Conservation (phyloP, 2,113 vertebrate genomes). For the Onychostoma macrolepis region DNA sequence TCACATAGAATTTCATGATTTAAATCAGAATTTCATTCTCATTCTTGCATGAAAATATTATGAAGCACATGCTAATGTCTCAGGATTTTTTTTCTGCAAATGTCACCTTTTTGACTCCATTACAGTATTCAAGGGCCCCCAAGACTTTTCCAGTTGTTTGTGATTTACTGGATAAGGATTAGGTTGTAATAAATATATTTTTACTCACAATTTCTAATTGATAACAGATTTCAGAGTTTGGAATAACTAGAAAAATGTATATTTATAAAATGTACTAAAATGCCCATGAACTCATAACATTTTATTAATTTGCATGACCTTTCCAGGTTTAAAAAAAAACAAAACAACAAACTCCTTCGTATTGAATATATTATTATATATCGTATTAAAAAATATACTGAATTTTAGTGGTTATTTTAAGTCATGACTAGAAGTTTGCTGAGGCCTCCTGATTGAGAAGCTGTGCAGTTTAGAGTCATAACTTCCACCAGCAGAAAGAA, state of each 20-base stretch:
- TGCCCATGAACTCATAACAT: background rate
- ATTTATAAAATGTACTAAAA: background rate
- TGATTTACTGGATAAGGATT: background rate
- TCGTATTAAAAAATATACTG: too few species aligned
- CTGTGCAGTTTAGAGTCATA: constrained; percentile 33
- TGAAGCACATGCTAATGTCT: background rate
- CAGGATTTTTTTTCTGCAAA: background rate
- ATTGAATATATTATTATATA: too few species aligned
- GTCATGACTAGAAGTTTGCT: background rate
- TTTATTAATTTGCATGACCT: background rate
- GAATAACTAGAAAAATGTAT: background rate
- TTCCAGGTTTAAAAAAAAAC: background rate
- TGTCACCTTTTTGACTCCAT: background rate
- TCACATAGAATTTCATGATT: background rate
- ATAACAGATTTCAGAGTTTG: background rate
- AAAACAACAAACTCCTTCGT: too few species aligned
- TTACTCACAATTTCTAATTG: background rate
- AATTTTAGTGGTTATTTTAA: too few species aligned
- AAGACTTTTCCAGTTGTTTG: background rate
- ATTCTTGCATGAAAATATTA: background rate
- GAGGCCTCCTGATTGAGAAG: background rate
- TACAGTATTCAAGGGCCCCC: background rate
- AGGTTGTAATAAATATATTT: background rate
- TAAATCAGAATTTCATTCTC: background rate
- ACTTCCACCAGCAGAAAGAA: constrained; percentile 58